Evolutionary conservation across 2,113 vertebrate genomes (phyloP).

Genomic region (Andinoacara biseriatus): DNA sequence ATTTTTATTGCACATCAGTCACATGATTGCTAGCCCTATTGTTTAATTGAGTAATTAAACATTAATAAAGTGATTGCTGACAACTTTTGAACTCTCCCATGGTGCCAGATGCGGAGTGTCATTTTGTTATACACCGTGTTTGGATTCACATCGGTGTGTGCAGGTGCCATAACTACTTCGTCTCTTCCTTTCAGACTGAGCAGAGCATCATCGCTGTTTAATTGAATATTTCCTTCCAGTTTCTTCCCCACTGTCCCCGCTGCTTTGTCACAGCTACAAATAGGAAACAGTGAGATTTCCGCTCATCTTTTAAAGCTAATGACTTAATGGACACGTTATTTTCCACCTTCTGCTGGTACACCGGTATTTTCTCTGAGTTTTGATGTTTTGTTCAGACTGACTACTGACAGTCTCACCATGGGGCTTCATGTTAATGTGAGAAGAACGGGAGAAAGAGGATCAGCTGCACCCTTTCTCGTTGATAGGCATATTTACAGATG

Average conservation of each 20-base stretch:
- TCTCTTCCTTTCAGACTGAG: neutral
- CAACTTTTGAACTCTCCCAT: neutral
- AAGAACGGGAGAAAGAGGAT: neutral
- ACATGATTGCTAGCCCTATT: neutral
- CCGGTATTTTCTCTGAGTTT: too few species aligned
- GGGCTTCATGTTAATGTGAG: neutral
- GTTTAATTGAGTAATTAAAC: neutral
- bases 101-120: neutral
- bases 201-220: neutral
- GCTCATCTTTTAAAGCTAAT: neutral
- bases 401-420: neutral
- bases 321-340: neutral
- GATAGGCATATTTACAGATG: neutral
- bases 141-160: neutral
- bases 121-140: rapidly evolving
- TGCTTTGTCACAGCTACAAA: neutral
- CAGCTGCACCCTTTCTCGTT: neutral
- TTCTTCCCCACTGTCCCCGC: rapidly evolving
- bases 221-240: neutral
- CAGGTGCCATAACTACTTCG: neutral
- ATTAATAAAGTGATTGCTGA: neutral
- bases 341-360: neutral
- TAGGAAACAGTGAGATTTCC: neutral
- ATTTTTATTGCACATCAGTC: neutral
- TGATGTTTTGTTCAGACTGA: neutral